Percentiles rank a stretch among this genome's conserved stretches.
Evolutionary conservation across 2,888 invertebrate genomes (phyloP).

Genomic region (Cremastobaeus sp.): DNA sequence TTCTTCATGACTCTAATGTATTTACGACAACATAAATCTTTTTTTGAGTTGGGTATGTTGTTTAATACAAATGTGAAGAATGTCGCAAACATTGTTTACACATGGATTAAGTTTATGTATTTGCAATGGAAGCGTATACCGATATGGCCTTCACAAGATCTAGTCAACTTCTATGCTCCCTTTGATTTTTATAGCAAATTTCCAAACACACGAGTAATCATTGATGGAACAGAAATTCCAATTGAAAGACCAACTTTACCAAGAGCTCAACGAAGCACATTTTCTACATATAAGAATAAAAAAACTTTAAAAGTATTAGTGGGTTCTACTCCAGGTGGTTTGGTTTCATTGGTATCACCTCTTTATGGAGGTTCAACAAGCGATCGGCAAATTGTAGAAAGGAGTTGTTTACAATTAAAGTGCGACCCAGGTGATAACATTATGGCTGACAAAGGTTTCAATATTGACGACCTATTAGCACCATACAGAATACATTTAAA

Average conservation of each 20-base stretch:
- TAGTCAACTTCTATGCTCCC: conserved; percentile 33
- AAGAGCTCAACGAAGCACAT: no score
- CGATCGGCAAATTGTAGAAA: no score
- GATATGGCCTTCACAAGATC: conserved; percentile 29
- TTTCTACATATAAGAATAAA: no score
- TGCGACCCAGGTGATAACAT: no score
- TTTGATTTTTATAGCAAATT: conserved; percentile 27
- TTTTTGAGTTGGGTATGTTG: conserved; percentile 5
- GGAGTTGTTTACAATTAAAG: no score
- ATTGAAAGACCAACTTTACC: conserved; percentile 14
- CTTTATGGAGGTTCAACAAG: no score
- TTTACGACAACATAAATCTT: conserved; percentile 9
- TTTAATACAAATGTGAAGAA: conserved; percentile 16
- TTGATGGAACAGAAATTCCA: conserved; percentile 34
- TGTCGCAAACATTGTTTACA: conserved; percentile 28
- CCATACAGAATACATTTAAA: no score
- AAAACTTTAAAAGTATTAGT: no score
- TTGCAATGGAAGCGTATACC: conserved; percentile 28
- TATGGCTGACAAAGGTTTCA: no score
- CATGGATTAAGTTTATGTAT: conserved; percentile 35
- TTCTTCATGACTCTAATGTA: conserved; percentile 16
- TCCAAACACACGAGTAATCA: conserved; percentile 27
- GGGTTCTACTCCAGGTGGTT: no score
- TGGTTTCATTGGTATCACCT: no score
- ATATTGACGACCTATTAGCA: no score